Evolutionary conservation across 2,113 vertebrate genomes (phyloP).

Genomic region (Pyrgilauda ruficollis): DNA sequence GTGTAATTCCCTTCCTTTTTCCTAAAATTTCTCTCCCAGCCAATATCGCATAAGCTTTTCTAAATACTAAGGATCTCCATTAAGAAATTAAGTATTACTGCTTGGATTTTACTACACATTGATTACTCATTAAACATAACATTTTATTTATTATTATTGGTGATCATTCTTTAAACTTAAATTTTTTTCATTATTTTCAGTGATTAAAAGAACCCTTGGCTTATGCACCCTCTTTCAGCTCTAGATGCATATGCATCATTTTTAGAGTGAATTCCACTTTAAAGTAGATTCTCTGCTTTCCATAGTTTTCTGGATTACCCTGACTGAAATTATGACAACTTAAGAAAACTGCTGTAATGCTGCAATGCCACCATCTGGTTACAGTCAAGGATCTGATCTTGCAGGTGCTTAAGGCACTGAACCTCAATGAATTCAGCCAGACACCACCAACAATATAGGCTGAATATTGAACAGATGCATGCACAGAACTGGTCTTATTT

Average conservation of each 20-base stretch:
- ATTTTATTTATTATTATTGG: not conserved
- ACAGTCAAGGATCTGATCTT: constrained; percentile 17
- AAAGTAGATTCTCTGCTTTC: not conserved
- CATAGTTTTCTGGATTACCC: not conserved
- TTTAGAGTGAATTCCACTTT: not conserved
- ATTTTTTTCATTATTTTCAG: not conserved
- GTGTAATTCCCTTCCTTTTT: not conserved
- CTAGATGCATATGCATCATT: not conserved
- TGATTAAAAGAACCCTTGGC: not conserved
- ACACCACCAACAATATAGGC: not conserved
- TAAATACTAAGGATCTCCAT: not conserved
- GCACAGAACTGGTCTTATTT: not conserved
- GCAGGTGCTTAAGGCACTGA: not conserved
- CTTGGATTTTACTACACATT: not conserved
- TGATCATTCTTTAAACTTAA: not conserved
- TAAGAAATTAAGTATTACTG: not conserved
- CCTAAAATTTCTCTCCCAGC: not conserved
- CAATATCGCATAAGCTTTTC: not conserved
- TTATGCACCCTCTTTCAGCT: not conserved
- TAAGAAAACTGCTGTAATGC: constrained; percentile 42
- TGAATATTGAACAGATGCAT: not conserved
- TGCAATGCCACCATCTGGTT: constrained; percentile 70
- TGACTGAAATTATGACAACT: not conserved
- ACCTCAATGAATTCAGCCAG: constrained; percentile 12
- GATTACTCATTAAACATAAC: not conserved